Conservation (phyloP, 2,113 vertebrate species). For the Ibidorhyncha struthersii region DNA sequence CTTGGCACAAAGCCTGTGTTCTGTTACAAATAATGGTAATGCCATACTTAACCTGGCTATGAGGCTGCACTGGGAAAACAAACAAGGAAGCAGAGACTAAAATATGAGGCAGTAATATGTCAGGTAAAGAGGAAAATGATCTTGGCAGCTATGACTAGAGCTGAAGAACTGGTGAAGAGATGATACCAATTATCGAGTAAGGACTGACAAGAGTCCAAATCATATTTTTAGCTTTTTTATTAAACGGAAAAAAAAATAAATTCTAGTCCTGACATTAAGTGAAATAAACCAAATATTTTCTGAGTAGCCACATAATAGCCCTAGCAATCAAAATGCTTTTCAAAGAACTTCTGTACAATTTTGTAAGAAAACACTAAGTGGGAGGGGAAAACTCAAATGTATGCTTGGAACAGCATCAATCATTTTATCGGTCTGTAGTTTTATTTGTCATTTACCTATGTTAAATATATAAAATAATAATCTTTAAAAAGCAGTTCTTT, state of each 20-base stretch:
- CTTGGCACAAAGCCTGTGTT: neutral
- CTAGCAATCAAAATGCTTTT: neutral
- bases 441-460: neutral
- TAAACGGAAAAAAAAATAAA: neutral
- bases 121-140: neutral
- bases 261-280: neutral
- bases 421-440: neutral
- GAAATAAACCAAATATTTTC: neutral
- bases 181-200: neutral
- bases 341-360: neutral
- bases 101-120: neutral
- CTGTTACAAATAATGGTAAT: neutral
- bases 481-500: neutral
- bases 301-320: neutral
- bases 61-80: neutral
- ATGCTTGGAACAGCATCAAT: neutral
- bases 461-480: neutral
- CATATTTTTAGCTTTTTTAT: neutral
- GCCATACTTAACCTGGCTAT: neutral
- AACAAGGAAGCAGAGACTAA: neutral
- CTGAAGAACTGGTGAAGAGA: neutral
- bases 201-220: neutral
- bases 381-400: neutral
- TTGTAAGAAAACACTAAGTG: neutral
- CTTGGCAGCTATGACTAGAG: neutral